phyloP scores from a whole-genome alignment of 2,113 vertebrate genomes.

The Apeltes quadracus region DNA sequence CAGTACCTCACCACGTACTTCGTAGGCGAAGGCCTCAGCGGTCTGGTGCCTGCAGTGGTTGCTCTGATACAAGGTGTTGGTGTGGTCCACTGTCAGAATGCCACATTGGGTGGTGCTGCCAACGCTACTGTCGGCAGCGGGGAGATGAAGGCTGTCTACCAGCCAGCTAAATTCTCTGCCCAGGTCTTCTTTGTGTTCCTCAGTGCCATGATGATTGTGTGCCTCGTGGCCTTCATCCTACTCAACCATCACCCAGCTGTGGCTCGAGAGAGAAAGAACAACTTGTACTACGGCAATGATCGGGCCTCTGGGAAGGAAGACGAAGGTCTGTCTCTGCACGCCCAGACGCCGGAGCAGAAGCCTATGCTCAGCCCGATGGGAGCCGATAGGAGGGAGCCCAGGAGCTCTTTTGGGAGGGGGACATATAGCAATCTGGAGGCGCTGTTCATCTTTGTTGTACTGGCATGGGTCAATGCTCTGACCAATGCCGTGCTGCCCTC shows the following conservation, averaged over 20 bases:
- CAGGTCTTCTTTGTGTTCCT: slow-evolving; percentile 85
- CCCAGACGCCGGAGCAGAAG: slow-evolving; percentile 73
- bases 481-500: slow-evolving; percentile 86
- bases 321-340: slow-evolving; percentile 60
- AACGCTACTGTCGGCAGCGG: slow-evolving; percentile 47
- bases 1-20: slow-evolving; percentile 85
- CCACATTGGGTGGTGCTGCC: slow-evolving; percentile 27
- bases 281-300: slow-evolving; percentile 62
- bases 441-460: slow-evolving; percentile 80
- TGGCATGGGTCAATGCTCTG: slow-evolving; percentile 86
- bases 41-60: slow-evolving; percentile 82
- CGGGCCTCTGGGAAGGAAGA: slow-evolving; percentile 60
- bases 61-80: slow-evolving; percentile 85
- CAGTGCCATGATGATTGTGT: slow-evolving; percentile 81
- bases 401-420: slow-evolving; percentile 69
- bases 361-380: slow-evolving; percentile 75
- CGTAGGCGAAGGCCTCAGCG: slow-evolving; percentile 85
- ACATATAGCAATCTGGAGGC: slow-evolving; percentile 69
- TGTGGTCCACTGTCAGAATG: slow-evolving; percentile 77
- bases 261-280: slow-evolving; percentile 63
- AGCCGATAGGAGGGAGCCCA: slow-evolving; percentile 25
- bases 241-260: slow-evolving; percentile 82
- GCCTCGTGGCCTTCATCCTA: slow-evolving; percentile 79
- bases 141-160: slow-evolving; percentile 72
- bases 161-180: slow-evolving; percentile 81